Evolutionary conservation across 2,888 invertebrate genomes (phyloP), one percentile per base, ranked within the genome.

Genomic region (Amiota minor): DNA sequence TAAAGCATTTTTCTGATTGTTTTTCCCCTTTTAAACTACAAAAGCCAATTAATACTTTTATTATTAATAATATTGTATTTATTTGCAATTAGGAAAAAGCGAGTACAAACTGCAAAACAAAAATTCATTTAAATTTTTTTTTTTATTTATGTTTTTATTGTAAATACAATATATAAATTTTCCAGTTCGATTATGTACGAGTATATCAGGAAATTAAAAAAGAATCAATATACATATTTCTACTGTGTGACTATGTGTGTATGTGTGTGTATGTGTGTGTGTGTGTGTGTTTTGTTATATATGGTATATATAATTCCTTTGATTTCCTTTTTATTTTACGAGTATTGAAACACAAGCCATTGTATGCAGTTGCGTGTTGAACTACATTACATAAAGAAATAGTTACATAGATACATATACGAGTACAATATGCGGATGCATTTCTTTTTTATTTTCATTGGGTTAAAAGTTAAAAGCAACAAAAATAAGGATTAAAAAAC

Each of bases 361-460:
- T 65, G 47, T 65, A 65, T 49, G 65, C 65, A 65, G 53, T 35
- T 68, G 50, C 53, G 65, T 53, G 14, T 53, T 68, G 20, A 35
- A 50, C 20, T 50, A 46, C n/a, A 20, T 20, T 68, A 68, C 67
- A 68, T 20, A 53, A 14, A 68, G 67, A 23, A 53, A 68, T 35
- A 47, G 14, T 46, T 68, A 68, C 49, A 68, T 50, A 53, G 53
- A 50, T 68, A 68, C 50, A 68, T 68, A 50, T 12, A 50, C 3
- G 3, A 2, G 6, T 65, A 65, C 49, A 56, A 56, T 2, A 53
- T 68, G 67, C 67, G 18, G 16, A 47, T 65, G 65, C 47, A 20
- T 47, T 47, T 65, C 18, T 18, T 49, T 49, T 65, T 11, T 47
- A 20, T 65, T 59, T 20, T 16, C 46, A n/a, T 9, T 2, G n/a